Evolutionary conservation across 2,797 vertebrate genomes (phyloP).

Genomic region (Macropus fuliginosus): DNA sequence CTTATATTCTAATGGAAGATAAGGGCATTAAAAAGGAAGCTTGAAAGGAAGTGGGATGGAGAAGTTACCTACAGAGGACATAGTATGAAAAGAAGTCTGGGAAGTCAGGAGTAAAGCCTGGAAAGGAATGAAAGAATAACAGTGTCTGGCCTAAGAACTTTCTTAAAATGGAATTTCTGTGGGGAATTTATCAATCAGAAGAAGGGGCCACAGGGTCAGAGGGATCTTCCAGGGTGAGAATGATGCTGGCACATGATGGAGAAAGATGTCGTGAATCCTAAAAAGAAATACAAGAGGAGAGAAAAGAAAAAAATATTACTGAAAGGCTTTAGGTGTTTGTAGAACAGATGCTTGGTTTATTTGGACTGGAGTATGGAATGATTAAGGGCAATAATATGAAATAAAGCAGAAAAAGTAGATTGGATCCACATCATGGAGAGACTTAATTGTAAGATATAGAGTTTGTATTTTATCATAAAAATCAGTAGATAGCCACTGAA

Average conservation of each 20-base stretch:
- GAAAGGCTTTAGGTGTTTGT: not conserved
- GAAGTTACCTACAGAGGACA: not conserved
- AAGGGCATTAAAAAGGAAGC: not conserved
- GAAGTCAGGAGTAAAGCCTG: not conserved
- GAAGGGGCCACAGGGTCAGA: not conserved
- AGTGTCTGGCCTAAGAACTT: not conserved
- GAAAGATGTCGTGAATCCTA: not conserved
- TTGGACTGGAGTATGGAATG: not conserved
- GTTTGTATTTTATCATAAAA: not conserved
- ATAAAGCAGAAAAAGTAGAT: not conserved
- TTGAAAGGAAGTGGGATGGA: not conserved
- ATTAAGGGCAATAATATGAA: not conserved
- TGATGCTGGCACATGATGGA: not conserved
- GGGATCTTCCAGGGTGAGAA: slow-evolving; percentile 18
- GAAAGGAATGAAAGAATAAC: not conserved
- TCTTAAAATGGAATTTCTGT: not conserved
- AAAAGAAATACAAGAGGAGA: not conserved
- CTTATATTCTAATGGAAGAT: not conserved
- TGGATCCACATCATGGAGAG: not conserved
- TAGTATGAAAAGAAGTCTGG: not conserved
- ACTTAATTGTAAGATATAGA: not conserved
- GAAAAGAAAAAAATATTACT: not conserved
- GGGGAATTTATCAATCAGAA: not conserved
- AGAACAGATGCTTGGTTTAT: not conserved
- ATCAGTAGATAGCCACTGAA: not conserved